phyloP scores from a whole-genome alignment of 2,113 vertebrate genomes.

The Lipophrys pholis region DNA sequence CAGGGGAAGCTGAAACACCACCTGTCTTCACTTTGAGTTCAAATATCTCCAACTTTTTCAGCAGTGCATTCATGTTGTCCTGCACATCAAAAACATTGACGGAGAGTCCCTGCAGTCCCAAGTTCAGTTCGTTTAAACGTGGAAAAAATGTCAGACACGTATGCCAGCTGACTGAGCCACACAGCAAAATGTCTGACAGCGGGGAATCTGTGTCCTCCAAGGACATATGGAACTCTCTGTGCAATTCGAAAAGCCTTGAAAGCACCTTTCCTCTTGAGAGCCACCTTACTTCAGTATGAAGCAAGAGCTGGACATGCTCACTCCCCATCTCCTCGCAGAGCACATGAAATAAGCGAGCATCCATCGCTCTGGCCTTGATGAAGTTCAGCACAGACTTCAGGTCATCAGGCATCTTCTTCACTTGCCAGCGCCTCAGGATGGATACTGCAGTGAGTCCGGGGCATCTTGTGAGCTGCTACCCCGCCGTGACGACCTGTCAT shows the following conservation, averaged over 20 bases:
- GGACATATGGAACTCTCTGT: not conserved
- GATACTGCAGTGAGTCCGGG: slow-evolving; percentile 20
- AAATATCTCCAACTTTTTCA: too few relatives aligned
- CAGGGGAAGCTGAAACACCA: too few relatives aligned
- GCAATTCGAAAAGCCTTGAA: too few relatives aligned
- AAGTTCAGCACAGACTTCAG: not conserved
- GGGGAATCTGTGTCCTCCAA: not conserved
- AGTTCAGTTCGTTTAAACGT: slow-evolving; percentile 3
- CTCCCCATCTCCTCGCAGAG: slow-evolving; percentile 18
- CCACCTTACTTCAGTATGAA: slow-evolving; percentile 39
- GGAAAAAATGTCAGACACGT: slow-evolving; percentile 25
- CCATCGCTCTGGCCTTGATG: not conserved
- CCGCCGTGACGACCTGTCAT: too few relatives aligned
- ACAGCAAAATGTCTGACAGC: slow-evolving; percentile 1
- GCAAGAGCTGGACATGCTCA: slow-evolving; percentile 17
- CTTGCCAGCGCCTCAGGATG: slow-evolving; percentile 7
- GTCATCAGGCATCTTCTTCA: too few relatives aligned
- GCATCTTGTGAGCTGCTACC: too few relatives aligned
- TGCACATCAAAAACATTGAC: slow-evolving; percentile 23
- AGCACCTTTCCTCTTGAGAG: slow-evolving; percentile 35
- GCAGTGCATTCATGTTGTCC: slow-evolving; percentile 9
- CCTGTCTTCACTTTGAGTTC: too few relatives aligned
- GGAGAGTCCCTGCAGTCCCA: slow-evolving; percentile 14
- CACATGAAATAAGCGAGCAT: slow-evolving; percentile 5
- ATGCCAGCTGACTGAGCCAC: slow-evolving; percentile 22